Evolutionary conservation across 2,888 invertebrate species (phyloP), one percentile per base, ranked within the genome.

Genomic region (Teinopalpus imperialis): DNA sequence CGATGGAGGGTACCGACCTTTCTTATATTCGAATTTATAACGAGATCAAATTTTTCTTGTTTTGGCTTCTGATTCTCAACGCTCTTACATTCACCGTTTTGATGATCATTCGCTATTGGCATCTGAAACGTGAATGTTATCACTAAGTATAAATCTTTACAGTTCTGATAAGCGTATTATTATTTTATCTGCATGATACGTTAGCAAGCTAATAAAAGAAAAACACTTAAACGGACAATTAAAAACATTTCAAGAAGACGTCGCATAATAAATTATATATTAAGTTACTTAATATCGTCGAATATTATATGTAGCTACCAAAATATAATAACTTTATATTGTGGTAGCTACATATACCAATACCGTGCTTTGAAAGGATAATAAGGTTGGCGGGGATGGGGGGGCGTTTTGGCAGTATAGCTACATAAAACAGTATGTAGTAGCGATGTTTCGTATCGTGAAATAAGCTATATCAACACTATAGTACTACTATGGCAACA

Each of bases 1-100:
- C 83, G 70, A 23, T 66, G 76, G 35, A 81, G 34, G 7, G 78
- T 69, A 9, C 74, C 78, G 55, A 79, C 74, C 61, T 83, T 81
- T 44, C 74, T 75, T 46, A 72, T 53, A 53, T 75, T 80, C 21
- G 68, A 61, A 52, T 69, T 59, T 61, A 72, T 69, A 31, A 57
- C 63, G 8, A 70, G 57, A 59, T 79, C 74, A 31, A 61, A 46
- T 44, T 66, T 58, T 39, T 68, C 66, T 27, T 53, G 39, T 45
- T 57, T 61, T 13, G 56, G 49, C 43, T 59, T 61, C 31, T 57
- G 53, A 43, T 47, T 66, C 4, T 68, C 61, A 45, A 51, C 45
- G 44, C 66, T 54, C 59, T 71, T 73, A 42, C 67, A 60, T 26
- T 70, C 66, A 32, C 78, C 83, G 54, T 81, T 82, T 53, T 69